Evolutionary conservation across 2,113 vertebrate genomes (phyloP), one percentile per base, ranked within the genome.

Genomic region (Micromys minutus): DNA sequence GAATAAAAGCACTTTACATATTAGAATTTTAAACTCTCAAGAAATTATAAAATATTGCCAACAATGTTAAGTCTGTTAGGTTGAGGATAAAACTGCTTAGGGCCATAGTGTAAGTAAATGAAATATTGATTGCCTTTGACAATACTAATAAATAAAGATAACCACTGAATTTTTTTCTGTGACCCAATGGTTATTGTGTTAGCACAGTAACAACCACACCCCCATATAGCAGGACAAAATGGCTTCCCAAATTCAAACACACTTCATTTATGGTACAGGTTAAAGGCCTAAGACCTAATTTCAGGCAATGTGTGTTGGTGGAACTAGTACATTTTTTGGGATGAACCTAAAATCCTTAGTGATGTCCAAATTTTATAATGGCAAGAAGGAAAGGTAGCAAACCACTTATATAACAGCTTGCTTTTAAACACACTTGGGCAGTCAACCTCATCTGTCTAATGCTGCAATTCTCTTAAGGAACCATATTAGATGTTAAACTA

Each of bases 21-120:
- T 84, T n/a, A 59, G 65, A 87, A 80, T 36, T 47, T 86, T 50
- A 63, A 84, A 80, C 69, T 86, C 76, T 96, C 36, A 87, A 94
- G 45, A 89, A 95, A 92, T 26, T 90, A 81, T 3, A 67, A 50
- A 65, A 65, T 75, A 95, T 16, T 74, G 59, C 50, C 45, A 95
- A 75, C 8, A 91, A 93, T 55, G 34, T 91, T 0, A 67, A 87
- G 79, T 47, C 65, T 91, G 9, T 69, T 90, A 91, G 74, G 81
- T 61, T 55, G 86, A 1, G 29, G 61, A 89, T 13, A n/a, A 65
- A 95, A 80, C 9, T 72, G 45, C 57, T 94, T 71, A 61, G 72
- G 72, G 57, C 36, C 71, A 79, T 11, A 52, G 15, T 36, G 0
- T 91, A 83, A 92, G 16, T 45, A 79, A 91, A 94, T 55, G 24